phyloP scores from a whole-genome alignment of 1,140 invertebrate species.

The Ceratosolen fusciceps region DNA sequence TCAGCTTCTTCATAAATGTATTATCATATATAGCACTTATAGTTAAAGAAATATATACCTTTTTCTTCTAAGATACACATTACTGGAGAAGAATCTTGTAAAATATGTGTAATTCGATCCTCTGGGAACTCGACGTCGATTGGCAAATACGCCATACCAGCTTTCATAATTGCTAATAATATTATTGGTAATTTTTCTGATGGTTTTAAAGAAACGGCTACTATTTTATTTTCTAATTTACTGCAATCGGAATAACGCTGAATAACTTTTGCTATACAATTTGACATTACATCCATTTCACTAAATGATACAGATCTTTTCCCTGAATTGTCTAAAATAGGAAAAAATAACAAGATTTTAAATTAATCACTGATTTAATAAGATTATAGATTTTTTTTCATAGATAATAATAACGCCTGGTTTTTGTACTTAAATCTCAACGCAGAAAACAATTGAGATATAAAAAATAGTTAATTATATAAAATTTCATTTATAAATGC shows the following conservation, averaged over 20 bases:
- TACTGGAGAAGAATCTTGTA: conserved; percentile 81
- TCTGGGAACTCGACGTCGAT: conserved; percentile 83
- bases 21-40: background rate
- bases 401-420: no score
- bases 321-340: background rate
- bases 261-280: conserved; percentile 24
- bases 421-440: no score
- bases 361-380: no score
- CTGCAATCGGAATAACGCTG: conserved; percentile 21
- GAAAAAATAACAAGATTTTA: background rate
- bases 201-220: conserved; percentile 84
- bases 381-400: no score
- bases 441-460: no score
- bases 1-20: no score
- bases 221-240: conserved; percentile 79
- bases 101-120: conserved; percentile 82
- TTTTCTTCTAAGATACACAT: conserved; percentile 78
- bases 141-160: conserved; percentile 86
- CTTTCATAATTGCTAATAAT: conserved; percentile 84
- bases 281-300: conserved; percentile 13
- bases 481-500: no score
- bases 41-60: conserved; percentile 49
- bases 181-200: conserved; percentile 79
- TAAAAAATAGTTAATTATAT: no score
- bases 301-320: conserved; percentile 9